Conservation (phyloP, 2,797 vertebrate species). For the Parauchenoglanis ngamensis region DNA sequence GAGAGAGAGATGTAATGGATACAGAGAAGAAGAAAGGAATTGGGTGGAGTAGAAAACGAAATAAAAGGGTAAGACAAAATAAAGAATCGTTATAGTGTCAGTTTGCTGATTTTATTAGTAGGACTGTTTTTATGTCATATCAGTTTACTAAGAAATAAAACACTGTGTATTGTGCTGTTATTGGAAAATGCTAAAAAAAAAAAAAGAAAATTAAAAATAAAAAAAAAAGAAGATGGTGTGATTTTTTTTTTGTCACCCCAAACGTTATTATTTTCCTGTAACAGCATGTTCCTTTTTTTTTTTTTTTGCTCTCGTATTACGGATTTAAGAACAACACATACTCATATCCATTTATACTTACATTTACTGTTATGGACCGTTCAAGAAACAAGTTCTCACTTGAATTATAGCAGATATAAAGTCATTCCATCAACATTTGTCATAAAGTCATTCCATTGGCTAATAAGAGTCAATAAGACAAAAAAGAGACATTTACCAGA, state of each 20-base stretch:
- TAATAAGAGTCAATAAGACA: background rate
- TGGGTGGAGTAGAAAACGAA: background rate
- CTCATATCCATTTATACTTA: background rate
- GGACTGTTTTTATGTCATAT: background rate
- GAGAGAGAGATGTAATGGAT: background rate
- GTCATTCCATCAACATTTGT: background rate
- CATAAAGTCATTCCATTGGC: no score
- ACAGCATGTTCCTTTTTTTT: background rate
- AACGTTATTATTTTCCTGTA: background rate
- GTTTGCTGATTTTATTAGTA: background rate
- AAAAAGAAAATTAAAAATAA: no score
- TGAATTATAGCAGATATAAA: background rate
- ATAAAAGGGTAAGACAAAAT: background rate
- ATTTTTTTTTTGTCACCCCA: background rate
- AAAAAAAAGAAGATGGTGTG: background rate
- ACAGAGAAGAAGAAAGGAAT: background rate
- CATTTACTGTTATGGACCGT: background rate
- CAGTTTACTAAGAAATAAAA: background rate
- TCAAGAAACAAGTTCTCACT: background rate
- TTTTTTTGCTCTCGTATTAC: no score
- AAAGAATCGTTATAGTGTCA: constrained; percentile 31
- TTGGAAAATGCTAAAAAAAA: background rate
- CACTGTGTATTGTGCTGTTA: background rate
- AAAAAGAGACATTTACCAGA: background rate
- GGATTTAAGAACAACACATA: background rate